phyloP scores from a whole-genome alignment of 2,113 vertebrate genomes.

The Chitala chitala region DNA sequence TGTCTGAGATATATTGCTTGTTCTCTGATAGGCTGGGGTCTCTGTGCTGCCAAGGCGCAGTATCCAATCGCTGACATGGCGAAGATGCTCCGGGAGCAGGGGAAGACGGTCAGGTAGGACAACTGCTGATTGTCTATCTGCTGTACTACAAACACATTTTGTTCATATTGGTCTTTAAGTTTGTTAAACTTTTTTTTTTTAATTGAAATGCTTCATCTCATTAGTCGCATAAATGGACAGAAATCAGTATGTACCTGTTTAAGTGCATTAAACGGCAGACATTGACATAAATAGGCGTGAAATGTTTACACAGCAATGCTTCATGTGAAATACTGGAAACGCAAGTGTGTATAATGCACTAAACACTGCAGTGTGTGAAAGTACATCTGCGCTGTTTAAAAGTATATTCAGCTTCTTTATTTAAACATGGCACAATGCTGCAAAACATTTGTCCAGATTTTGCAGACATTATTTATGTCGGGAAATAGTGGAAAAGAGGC shows the following conservation, averaged over 20 bases:
- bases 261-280: too few species aligned
- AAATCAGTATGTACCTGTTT: too few species aligned
- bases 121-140: neutral
- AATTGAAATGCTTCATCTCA: too few species aligned
- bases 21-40: slow-evolving; percentile 61
- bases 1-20: neutral
- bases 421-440: slow-evolving; percentile 25
- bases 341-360: neutral
- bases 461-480: slow-evolving; percentile 21
- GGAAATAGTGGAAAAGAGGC: neutral
- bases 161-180: too few species aligned
- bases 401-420: slow-evolving; percentile 21
- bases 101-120: slow-evolving; percentile 62
- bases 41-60: slow-evolving; percentile 73
- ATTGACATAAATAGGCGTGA: too few species aligned
- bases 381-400: slow-evolving; percentile 29
- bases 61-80: slow-evolving; percentile 74
- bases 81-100: slow-evolving; percentile 70
- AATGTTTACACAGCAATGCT: too few species aligned
- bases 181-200: too few species aligned
- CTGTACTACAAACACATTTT: too few species aligned
- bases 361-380: slow-evolving; percentile 5
- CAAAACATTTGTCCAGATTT: slow-evolving; percentile 19
- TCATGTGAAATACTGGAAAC: neutral
- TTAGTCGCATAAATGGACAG: too few species aligned